phyloP scores from a whole-genome alignment of 2,888 invertebrate genomes.

The Lepetodrilus schrolli region DNA sequence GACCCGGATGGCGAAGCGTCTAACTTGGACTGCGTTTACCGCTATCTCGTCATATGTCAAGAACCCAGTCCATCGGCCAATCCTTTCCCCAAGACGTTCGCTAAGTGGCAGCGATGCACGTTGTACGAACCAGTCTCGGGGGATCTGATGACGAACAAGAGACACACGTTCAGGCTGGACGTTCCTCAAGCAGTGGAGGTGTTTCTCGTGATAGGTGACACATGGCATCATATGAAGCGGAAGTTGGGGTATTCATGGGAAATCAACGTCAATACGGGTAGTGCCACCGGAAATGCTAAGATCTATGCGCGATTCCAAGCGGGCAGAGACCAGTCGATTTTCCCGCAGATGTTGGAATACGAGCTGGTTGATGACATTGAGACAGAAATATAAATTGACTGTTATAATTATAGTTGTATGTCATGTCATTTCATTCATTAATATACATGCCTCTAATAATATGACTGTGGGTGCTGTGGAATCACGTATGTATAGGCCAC shows the following conservation, averaged over 20 bases:
- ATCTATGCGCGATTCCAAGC: conserved; percentile 66
- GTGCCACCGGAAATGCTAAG: conserved; percentile 52
- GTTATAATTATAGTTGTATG: too few species aligned
- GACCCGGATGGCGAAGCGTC: conserved; percentile 40
- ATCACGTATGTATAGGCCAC: too few species aligned
- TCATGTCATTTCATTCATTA: too few species aligned
- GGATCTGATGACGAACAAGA: conserved; percentile 67
- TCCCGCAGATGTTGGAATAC: conserved; percentile 70
- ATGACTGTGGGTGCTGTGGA: too few species aligned
- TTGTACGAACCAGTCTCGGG: conserved; percentile 71
- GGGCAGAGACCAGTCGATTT: conserved; percentile 63
- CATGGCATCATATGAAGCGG: conserved; percentile 68
- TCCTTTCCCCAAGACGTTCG: conserved; percentile 68
- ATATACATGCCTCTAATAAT: too few species aligned
- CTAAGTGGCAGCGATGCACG: conserved; percentile 69
- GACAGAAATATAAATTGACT: conserved; percentile 67
- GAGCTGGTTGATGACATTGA: conserved; percentile 66
- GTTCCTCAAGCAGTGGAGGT: conserved; percentile 69
- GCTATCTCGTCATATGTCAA: conserved; percentile 71
- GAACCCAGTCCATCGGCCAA: conserved; percentile 60
- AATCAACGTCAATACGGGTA: conserved; percentile 64
- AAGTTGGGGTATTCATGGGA: conserved; percentile 69
- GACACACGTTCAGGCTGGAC: conserved; percentile 69
- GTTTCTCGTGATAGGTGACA: conserved; percentile 66
- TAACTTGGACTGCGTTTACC: conserved; percentile 67